phyloP scores from a whole-genome alignment of 2,888 invertebrate species.

The Dolichopus griseipennis region DNA sequence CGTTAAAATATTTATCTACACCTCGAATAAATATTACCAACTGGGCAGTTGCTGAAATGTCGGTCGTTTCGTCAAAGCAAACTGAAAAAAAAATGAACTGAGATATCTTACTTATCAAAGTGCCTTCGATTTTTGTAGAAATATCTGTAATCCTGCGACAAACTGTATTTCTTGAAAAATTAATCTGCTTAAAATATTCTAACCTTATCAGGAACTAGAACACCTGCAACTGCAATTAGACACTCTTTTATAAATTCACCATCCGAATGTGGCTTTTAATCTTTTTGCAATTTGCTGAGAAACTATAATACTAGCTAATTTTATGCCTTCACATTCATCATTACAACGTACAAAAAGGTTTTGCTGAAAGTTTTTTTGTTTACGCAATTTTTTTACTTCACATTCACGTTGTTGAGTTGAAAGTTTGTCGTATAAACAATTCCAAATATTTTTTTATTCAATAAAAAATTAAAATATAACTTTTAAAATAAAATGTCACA shows the following conservation, averaged over 20 bases:
- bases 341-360: conserved; percentile 5
- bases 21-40: conserved; percentile 10
- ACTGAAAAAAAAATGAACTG: too few species aligned
- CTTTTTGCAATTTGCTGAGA: conserved; percentile 8
- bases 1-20: not conserved
- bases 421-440: conserved; percentile 8
- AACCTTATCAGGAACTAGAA: conserved; percentile 10
- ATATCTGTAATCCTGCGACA: conserved; percentile 5
- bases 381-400: conserved; percentile 8
- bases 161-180: conserved; percentile 9
- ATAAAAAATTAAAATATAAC: not conserved
- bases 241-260: conserved; percentile 5
- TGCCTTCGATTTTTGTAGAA: conserved; percentile 4
- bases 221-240: conserved; percentile 1
- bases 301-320: conserved; percentile 8
- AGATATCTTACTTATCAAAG: too few species aligned
- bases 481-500: too few species aligned
- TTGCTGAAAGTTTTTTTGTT: conserved; percentile 8
- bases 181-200: not conserved
- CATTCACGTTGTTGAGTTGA: conserved; percentile 8
- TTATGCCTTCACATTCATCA: conserved; percentile 8
- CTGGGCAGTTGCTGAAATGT: conserved; percentile 9
- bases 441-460: not conserved
- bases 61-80: too few species aligned
- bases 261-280: conserved; percentile 8